Conservation (phyloP, 2,113 vertebrate species). For the Clarias macrocephalus region DNA sequence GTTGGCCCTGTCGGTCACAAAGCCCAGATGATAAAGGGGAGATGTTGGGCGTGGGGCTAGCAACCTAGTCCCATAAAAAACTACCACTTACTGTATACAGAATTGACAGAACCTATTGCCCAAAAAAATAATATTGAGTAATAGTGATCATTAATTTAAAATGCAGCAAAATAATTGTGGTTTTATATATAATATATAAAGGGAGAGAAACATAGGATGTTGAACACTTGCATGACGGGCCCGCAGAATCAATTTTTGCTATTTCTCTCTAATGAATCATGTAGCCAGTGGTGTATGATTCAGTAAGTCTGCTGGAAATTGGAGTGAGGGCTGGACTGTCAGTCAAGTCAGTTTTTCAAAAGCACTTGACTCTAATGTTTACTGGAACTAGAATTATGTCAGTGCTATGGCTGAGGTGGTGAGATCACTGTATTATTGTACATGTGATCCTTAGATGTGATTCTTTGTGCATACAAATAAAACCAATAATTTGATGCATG, state of each 20-base stretch:
- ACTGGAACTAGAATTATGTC: neutral
- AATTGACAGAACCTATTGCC: too few relatives aligned
- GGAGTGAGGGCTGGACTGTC: constrained; percentile 4
- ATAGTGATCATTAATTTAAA: neutral
- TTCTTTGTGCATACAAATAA: neutral
- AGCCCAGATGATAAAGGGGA: too few relatives aligned
- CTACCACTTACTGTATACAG: too few relatives aligned
- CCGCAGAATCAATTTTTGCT: constrained; percentile 11
- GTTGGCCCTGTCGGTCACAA: too few relatives aligned
- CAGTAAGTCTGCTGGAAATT: constrained; percentile 21
- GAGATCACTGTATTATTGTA: neutral
- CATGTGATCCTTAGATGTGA: neutral
- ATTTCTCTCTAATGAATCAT: constrained; percentile 22
- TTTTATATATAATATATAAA: neutral
- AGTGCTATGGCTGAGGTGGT: neutral
- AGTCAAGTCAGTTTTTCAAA: neutral
- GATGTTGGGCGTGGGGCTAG: too few relatives aligned
- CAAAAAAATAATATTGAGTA: neutral
- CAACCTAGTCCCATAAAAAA: too few relatives aligned
- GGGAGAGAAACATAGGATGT: neutral
- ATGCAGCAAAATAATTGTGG: neutral
- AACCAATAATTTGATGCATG: neutral
- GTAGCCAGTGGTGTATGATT: constrained; percentile 28
- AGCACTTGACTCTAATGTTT: neutral
- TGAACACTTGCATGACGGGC: neutral